These are phyloP conservation scores for Zoanthus sociatus DNA, from an alignment of 92 coral and sea anemone genomes.

Conservation along the genomic window DNA sequence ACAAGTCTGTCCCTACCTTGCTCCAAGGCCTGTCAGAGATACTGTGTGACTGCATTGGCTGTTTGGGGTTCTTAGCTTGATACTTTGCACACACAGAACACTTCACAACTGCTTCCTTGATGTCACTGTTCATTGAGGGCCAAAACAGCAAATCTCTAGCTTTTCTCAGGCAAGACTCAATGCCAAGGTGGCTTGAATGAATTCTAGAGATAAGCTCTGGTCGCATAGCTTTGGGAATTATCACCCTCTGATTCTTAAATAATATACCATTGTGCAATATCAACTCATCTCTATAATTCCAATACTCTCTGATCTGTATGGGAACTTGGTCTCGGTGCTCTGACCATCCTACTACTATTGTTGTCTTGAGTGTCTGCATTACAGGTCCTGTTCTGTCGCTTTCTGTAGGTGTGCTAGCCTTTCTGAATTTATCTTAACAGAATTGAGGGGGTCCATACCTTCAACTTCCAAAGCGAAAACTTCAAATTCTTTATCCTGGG, in stretches of 20 bases:
- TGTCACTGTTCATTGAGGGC: constrained; percentile 67
- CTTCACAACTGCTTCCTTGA: constrained; percentile 48
- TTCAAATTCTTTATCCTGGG: no score
- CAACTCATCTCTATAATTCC: no score
- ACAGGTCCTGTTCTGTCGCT: no score
- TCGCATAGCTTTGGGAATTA: constrained; percentile 53
- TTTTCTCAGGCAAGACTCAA: constrained; percentile 57
- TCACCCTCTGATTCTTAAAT: constrained; percentile 63
- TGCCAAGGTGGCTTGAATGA: constrained; percentile 68
- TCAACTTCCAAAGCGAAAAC: no score
- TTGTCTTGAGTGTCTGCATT: no score
- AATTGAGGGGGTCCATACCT: no score
- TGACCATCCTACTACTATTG: no score
- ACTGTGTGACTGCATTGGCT: constrained; percentile 63
- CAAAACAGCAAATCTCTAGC: constrained; percentile 67
- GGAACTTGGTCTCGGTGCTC: no score
- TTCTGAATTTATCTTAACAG: no score
- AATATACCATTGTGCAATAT: constrained; percentile 16
- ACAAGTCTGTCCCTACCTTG: constrained; percentile 53
- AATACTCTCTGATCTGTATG: no score
- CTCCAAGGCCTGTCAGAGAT: constrained; percentile 73
- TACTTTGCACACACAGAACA: constrained; percentile 58
- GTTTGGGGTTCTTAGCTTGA: constrained; percentile 43
- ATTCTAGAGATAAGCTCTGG: constrained; percentile 44
- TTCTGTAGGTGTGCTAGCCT: no score